Percentiles rank a stretch among this genome's conserved stretches.
phyloP scores from a whole-genome alignment of 2,797 vertebrate genomes.

The Spinibarbus caldwelli region DNA sequence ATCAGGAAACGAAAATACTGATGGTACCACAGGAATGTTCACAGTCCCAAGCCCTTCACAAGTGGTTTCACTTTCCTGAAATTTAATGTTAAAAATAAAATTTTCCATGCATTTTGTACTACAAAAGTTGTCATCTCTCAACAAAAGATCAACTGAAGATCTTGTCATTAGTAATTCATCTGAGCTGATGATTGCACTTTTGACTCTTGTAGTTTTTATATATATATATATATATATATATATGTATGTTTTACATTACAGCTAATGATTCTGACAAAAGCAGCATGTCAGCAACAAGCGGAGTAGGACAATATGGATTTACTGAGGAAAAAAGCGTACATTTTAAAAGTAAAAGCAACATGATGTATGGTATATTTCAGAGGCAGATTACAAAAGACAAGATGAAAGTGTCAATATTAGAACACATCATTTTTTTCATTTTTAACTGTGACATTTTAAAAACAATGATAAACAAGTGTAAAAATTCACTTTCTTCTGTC shows the following conservation, averaged over 20 bases:
- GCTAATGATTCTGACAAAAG: slow-evolving; percentile 76
- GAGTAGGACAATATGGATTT: slow-evolving; percentile 70
- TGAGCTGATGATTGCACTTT: slow-evolving; percentile 75
- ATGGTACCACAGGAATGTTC: neutral
- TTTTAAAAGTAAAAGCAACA: slow-evolving; percentile 33
- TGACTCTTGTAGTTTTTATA: slow-evolving; percentile 56
- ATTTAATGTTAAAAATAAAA: slow-evolving; percentile 69
- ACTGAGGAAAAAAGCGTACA: neutral
- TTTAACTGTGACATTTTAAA: slow-evolving; percentile 22
- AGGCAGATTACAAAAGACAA: slow-evolving; percentile 23
- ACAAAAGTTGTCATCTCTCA: slow-evolving; percentile 79
- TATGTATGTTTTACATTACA: slow-evolving; percentile 78
- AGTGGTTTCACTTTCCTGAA: neutral
- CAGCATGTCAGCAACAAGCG: slow-evolving; percentile 76
- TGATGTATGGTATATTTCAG: slow-evolving; percentile 19
- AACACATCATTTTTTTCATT: neutral
- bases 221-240: too few relatives aligned
- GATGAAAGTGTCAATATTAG: neutral
- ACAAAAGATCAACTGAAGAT: slow-evolving; percentile 72
- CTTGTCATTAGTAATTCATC: slow-evolving; percentile 77
- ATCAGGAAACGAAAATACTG: neutral
- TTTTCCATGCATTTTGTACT: slow-evolving; percentile 82
- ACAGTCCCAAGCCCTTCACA: neutral
- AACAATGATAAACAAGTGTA: slow-evolving; percentile 10
- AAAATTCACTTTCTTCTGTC: slow-evolving; percentile 12